Percentiles rank a stretch among this genome's conserved stretches.
Evolutionary conservation across 2,113 vertebrate species (phyloP).

Genomic region (Coptodon rendalli): DNA sequence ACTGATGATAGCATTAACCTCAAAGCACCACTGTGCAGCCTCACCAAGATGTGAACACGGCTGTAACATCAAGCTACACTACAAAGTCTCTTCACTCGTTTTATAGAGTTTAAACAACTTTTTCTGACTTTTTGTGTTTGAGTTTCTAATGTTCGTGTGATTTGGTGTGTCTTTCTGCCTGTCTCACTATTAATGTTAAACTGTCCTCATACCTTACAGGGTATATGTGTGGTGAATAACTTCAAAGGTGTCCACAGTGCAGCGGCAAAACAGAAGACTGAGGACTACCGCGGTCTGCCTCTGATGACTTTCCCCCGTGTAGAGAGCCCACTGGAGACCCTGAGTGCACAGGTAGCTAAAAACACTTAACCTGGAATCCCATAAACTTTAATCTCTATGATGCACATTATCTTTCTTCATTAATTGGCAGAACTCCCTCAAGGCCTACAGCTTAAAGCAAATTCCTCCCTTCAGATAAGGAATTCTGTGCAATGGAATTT

Average conservation of each 20-base stretch:
- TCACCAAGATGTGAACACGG: neutral
- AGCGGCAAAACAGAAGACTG: constrained; percentile 84
- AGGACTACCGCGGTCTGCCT: constrained; percentile 87
- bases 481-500: neutral
- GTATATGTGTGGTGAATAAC: constrained; percentile 95
- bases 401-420: constrained; percentile 6
- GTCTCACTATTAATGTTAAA: neutral
- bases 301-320: constrained; percentile 97
- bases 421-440: constrained; percentile 3
- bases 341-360: constrained; percentile 91
- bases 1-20: neutral
- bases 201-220: constrained; percentile 64
- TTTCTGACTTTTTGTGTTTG: neutral
- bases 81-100: neutral
- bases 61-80: neutral
- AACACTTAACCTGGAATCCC: constrained; percentile 20
- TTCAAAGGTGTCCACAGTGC: constrained; percentile 85
- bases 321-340: constrained; percentile 93
- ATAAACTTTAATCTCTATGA: neutral
- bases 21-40: neutral
- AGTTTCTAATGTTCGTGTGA: neutral
- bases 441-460: neutral
- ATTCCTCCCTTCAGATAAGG: neutral
- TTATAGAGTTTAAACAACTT: neutral
- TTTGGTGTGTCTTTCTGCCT: neutral